Base-by-base conservation (phyloP, 2,113 vertebrate genomes). In the Orthonyx spaldingii region DNA sequence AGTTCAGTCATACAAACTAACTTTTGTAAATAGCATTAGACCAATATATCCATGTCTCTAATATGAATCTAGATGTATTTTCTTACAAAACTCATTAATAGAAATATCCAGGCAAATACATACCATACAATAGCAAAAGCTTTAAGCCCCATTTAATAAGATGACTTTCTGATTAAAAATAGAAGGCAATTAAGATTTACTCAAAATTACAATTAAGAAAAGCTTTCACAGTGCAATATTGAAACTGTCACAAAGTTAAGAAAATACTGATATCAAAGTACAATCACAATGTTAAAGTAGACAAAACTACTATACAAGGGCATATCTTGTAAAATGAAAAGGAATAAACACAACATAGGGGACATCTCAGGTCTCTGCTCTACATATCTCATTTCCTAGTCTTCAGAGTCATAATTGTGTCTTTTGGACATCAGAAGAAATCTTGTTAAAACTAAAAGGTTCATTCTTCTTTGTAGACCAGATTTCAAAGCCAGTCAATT, bases 231-330 rank as follows among this genome's bases (percentile, higher is more conserved):
- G 97, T 96, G 92, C 96, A 98, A 98, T 97, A 97, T 97, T 96
- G 93, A 97, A 98, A 98, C 97, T 95, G 96, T 98, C 97, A 98
- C 98, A 98, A 98, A 98, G 96, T 97, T 98, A 98, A 98, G 98
- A 98, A 98, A 98, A 98, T 98, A 98, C 97, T 98, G 97, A 98
- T 98, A 98, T 98, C 97, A 98, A 98, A 98, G 96, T 98, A 98
- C 97, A 97, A 97, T 97, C 97, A 98, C 98, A 97, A 97, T 97
- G 97, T 98, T 98, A 98, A 98, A 98, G 97, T 97, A 98, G 97
- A 97, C 97, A 98, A 98, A 98, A 95, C 96, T 97, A 96, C 96
- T 98, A 97, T 98, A 97, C 91, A 98, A 98, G 97, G 97, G 96
- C 92, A 18, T 71, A 89, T 97, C 88, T 97, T 94, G 75, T 95